These are phyloP conservation scores for Carduelis carduelis DNA, from an alignment of 2,797 vertebrate species.

Conservation along the genomic window DNA sequence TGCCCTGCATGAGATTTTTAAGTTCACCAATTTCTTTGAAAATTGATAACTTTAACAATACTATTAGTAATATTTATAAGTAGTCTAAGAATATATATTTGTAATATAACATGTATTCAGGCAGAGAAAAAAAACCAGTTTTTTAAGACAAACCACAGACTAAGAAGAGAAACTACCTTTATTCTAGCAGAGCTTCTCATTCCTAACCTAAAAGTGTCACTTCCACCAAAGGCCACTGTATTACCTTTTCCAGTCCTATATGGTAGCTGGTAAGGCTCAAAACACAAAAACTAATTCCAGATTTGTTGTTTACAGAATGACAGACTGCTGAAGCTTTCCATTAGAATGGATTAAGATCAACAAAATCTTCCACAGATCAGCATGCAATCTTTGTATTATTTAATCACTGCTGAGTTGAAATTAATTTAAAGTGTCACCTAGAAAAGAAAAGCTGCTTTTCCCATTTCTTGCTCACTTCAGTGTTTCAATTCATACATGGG, in stretches of 20 bases:
- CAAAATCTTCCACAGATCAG: neutral
- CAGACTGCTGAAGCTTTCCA: neutral
- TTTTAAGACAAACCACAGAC: neutral
- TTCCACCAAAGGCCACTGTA: neutral
- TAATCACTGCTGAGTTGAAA: neutral
- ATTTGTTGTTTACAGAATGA: neutral
- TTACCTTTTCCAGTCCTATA: neutral
- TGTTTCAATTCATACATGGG: neutral
- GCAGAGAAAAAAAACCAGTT: neutral
- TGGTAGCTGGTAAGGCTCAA: neutral
- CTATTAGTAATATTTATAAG: neutral
- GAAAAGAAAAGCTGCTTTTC: neutral
- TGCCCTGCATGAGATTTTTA: neutral
- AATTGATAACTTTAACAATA: neutral
- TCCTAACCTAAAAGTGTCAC: neutral
- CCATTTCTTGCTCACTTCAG: neutral
- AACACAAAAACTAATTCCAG: neutral
- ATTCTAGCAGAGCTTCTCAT: neutral
- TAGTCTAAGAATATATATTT: neutral
- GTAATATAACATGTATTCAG: neutral
- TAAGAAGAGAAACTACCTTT: neutral
- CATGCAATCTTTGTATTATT: neutral
- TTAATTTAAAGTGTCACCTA: neutral
- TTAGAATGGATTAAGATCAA: neutral
- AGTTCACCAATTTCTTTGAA: neutral